Conservation (phyloP, 2,113 vertebrate species). For the Melierax canorus region DNA sequence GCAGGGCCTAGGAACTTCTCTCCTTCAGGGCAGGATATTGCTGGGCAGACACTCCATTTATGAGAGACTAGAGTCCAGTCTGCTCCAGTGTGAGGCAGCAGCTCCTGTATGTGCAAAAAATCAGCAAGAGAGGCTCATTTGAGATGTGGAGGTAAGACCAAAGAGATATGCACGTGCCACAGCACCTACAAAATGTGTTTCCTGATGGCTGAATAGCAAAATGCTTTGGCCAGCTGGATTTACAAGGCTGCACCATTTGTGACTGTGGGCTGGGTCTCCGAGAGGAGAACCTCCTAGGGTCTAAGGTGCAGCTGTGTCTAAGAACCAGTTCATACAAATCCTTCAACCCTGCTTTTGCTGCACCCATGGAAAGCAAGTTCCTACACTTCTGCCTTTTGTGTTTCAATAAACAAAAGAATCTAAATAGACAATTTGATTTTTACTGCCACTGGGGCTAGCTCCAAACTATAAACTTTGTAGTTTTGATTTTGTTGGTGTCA, state of each 20-base stretch:
- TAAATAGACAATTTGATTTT: background rate
- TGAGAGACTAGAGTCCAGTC: background rate
- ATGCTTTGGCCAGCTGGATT: background rate
- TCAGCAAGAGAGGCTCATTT: background rate
- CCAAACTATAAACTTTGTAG: background rate
- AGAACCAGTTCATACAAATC: background rate
- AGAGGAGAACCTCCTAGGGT: background rate
- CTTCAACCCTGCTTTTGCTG: background rate
- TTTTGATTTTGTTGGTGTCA: background rate
- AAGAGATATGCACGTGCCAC: background rate
- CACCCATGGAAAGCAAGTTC: background rate
- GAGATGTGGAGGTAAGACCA: background rate
- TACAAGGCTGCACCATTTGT: background rate
- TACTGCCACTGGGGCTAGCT: background rate
- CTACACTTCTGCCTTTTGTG: background rate
- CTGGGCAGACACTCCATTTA: background rate
- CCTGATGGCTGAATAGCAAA: background rate
- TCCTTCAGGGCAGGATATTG: background rate
- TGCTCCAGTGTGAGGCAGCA: background rate
- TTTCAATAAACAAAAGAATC: background rate
- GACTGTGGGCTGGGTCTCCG: background rate
- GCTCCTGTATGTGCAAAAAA: background rate
- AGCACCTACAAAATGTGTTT: background rate
- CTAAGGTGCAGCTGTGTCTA: background rate
- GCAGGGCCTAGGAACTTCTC: background rate